These are phyloP conservation scores for Tragelaphus oryx DNA, from an alignment of 2,797 vertebrate species.

Conservation along the genomic window DNA sequence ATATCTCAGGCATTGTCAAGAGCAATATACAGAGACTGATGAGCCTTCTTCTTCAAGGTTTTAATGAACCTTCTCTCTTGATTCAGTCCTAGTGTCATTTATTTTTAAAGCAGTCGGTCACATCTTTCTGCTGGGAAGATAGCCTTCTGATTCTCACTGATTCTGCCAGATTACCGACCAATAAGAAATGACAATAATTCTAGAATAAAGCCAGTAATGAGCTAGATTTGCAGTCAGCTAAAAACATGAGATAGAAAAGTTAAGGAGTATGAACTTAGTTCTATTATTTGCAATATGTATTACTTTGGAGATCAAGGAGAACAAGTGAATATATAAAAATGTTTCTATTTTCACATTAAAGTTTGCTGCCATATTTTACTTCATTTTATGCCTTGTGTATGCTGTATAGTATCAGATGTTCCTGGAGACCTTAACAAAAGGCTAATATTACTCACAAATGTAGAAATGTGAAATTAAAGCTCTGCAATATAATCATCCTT, in stretches of 20 bases:
- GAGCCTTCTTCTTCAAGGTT: constrained; percentile 73
- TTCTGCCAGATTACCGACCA: constrained; percentile 71
- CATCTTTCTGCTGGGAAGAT: constrained; percentile 72
- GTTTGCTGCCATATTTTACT: background rate
- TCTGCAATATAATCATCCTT: background rate
- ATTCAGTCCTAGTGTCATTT: constrained; percentile 75
- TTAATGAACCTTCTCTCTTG: constrained; percentile 77
- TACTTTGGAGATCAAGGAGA: constrained; percentile 4
- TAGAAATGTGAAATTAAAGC: constrained; percentile 1
- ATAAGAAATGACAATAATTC: constrained; percentile 72
- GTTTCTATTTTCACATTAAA: background rate
- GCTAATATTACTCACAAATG: background rate
- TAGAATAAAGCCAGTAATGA: constrained; percentile 61
- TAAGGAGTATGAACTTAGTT: constrained; percentile 49
- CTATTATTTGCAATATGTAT: constrained; percentile 42
- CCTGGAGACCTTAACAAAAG: background rate
- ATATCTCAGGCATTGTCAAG: constrained; percentile 79
- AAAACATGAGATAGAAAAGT: constrained; percentile 35
- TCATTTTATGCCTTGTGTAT: background rate
- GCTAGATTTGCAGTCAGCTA: constrained; percentile 64
- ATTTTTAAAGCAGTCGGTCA: constrained; percentile 75
- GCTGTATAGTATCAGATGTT: background rate
- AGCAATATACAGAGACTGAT: constrained; percentile 74
- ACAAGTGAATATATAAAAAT: constrained; percentile 19
- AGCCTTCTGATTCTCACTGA: constrained; percentile 75